phyloP scores from a whole-genome alignment of 2,888 invertebrate species.

The Piscicola geometra region DNA sequence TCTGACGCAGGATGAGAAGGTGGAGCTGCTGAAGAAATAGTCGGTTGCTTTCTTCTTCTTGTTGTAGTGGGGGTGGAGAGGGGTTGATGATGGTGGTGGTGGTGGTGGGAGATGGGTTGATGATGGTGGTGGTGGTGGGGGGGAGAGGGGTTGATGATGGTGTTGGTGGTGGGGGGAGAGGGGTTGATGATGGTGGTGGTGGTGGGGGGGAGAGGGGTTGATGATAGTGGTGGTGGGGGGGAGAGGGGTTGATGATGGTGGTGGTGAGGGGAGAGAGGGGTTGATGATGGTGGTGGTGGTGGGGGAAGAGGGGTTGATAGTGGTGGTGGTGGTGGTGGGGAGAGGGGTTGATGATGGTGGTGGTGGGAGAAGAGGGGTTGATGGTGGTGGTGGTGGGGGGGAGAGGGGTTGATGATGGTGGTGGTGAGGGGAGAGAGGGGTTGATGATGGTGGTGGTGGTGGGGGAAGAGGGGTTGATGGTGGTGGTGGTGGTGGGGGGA shows the following conservation, averaged over 20 bases:
- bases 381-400: neutral
- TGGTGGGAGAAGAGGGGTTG: neutral
- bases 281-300: neutral
- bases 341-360: neutral
- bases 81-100: neutral
- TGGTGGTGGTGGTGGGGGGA: neutral
- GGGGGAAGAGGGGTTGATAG: neutral
- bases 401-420: neutral
- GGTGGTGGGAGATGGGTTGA: neutral
- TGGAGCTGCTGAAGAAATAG: constrained; percentile 88
- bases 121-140: neutral
- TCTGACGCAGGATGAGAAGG: constrained; percentile 94
- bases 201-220: too few species aligned
- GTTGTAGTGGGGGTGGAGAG: neutral
- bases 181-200: neutral
- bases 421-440: too few species aligned
- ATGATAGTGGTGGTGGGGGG: neutral
- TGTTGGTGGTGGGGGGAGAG: neutral
- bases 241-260: constrained; percentile 1
- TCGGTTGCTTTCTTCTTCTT: constrained; percentile 49
- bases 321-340: neutral
- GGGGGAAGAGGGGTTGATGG: neutral
- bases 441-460: constrained; percentile 6
- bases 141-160: neutral
- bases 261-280: neutral